Percentiles rank a stretch among this genome's conserved stretches.
Evolutionary conservation across 2,888 invertebrate species (phyloP).

Genomic region (Camptogramma bilineatum): DNA sequence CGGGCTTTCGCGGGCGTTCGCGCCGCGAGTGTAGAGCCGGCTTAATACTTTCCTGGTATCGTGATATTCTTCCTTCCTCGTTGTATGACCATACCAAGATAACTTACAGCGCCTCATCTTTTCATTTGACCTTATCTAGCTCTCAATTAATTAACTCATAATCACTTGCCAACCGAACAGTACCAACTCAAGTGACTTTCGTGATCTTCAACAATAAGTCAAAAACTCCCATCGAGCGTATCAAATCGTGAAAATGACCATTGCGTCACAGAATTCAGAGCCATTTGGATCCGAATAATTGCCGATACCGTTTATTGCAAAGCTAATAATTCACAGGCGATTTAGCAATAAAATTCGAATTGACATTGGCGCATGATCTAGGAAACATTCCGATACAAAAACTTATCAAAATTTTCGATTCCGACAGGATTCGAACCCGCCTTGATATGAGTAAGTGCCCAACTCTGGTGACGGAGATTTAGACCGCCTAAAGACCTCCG

Average conservation of each 20-base stretch:
- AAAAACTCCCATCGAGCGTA: conserved; percentile 68
- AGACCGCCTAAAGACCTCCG: too few relatives aligned
- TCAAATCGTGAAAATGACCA: conserved; percentile 73
- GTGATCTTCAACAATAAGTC: conserved; percentile 77
- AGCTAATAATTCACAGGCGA: conserved; percentile 68
- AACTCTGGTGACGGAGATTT: too few relatives aligned
- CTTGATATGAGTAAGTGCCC: too few relatives aligned
- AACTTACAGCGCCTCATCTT: too few relatives aligned
- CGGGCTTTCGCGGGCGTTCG: too few relatives aligned
- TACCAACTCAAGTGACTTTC: conserved; percentile 43
- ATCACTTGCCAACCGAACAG: conserved; percentile 13
- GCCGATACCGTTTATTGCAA: conserved; percentile 74
- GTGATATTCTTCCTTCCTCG: too few relatives aligned
- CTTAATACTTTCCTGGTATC: too few relatives aligned
- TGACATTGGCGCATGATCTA: conserved; percentile 51
- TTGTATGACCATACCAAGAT: too few relatives aligned
- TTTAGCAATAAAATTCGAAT: conserved; percentile 61
- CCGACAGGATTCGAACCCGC: too few relatives aligned
- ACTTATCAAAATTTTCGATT: too few relatives aligned
- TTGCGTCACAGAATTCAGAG: conserved; percentile 66
- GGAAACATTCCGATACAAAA: not conserved
- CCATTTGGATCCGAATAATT: conserved; percentile 62
- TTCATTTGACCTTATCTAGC: too few relatives aligned
- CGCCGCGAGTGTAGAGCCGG: too few relatives aligned
- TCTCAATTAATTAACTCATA: not conserved